Evolutionary conservation across 2,888 invertebrate species (phyloP), one percentile per base, ranked within the genome.

Genomic region (Drosophila merina): DNA sequence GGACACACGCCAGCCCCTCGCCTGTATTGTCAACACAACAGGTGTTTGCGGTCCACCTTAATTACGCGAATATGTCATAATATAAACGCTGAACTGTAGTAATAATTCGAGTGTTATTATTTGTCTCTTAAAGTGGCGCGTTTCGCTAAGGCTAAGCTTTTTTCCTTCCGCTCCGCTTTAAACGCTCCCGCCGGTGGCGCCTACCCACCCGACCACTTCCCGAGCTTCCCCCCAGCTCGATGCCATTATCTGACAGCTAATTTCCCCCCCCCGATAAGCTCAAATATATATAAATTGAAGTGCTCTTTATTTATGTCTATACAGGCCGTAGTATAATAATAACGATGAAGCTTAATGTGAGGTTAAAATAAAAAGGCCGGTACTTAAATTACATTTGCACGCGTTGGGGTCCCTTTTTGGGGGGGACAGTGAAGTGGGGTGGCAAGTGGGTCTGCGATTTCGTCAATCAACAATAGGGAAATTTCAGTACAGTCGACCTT

Each of bases 121-220:
- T 42, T 52, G 72, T 20, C 20, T 20, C 82, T 77, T 69, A 59
- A 72, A 82, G 85, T 82, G 85, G 77, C 83, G 78, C 86, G 83
- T 76, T 85, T 81, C 54, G 71, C 72, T 64, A 58, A 77, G 70
- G 54, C 57, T 64, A 58, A 77, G 70, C 54, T 55, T 12, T 64
- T 48, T 44, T 56, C 31, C 60, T 62, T 62, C 67, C 70, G 62
- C 50, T 20, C 55, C 36, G 36, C 20, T 20, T 12, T 36, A 50
- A 55, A 14, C 57, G 70, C 66, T 71, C 20, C 20, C 1, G 20
- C 20, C 20, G 20, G 20, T 75, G 68, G 70, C 57, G 48, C 67
- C 60, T 9, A 12, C 8, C 10, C 7, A 7, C 36, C 14, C 42
- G 12, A 5, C 40, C 25, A 48, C 36, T 38, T 12, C 36, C 20